Evolutionary conservation across 2,888 invertebrate genomes (phyloP).

Genomic region (Hyalella azteca): DNA sequence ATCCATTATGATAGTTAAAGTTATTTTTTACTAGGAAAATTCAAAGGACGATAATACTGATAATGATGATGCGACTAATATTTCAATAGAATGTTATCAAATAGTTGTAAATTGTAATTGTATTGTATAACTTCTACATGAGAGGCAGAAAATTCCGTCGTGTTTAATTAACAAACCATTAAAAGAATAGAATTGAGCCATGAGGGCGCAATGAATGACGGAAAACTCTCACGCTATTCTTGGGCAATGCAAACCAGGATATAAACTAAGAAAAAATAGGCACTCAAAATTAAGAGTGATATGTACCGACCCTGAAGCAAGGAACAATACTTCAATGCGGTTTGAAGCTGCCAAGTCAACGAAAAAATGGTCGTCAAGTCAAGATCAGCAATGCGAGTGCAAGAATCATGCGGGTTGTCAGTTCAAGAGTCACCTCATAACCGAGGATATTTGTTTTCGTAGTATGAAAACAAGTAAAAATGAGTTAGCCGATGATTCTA

Average conservation of each 20-base stretch:
- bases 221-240: background rate
- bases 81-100: too few relatives aligned
- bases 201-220: background rate
- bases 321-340: background rate
- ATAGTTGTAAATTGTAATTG: too few relatives aligned
- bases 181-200: background rate
- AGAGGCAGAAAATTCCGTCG: too few relatives aligned
- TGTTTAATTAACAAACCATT: too few relatives aligned
- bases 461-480: background rate
- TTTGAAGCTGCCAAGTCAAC: background rate
- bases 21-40: too few relatives aligned
- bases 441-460: background rate
- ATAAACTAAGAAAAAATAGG: slow-evolving; percentile 5
- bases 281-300: slow-evolving; percentile 15
- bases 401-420: slow-evolving; percentile 19
- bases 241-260: too few relatives aligned
- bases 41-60: too few relatives aligned
- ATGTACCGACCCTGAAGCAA: background rate
- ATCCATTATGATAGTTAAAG: too few relatives aligned
- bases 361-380: background rate
- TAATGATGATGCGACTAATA: too few relatives aligned
- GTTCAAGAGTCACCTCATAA: slow-evolving; percentile 10
- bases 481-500: too few relatives aligned
- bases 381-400: background rate
- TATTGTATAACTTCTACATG: too few relatives aligned